Conservation (phyloP, 2,797 vertebrate species). For the Geotrypetes seraphini region DNA sequence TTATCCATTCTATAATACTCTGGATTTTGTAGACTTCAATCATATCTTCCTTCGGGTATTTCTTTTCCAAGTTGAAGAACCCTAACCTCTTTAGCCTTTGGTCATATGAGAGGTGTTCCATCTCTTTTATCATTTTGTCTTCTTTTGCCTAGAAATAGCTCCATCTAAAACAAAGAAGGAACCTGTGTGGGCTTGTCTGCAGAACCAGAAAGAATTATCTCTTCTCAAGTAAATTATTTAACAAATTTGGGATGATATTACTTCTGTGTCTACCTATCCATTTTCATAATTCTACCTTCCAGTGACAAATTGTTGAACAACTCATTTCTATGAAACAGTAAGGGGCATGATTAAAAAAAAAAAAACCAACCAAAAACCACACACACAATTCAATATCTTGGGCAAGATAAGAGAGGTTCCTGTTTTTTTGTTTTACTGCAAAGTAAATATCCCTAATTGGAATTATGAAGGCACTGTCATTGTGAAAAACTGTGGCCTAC, state of each 20-base stretch:
- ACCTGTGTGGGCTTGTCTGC: not conserved
- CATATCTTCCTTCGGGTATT: too few relatives aligned
- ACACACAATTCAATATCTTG: slow-evolving; percentile 4
- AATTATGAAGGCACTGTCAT: not conserved
- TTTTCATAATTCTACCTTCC: slow-evolving; percentile 3
- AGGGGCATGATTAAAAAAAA: not conserved
- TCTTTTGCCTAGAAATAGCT: slow-evolving; percentile 7
- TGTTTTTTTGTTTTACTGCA: slow-evolving; percentile 1
- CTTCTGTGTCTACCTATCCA: not conserved
- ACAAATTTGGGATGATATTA: too few relatives aligned
- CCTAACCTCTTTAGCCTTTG: too few relatives aligned
- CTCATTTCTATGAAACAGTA: not conserved
- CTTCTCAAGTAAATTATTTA: not conserved
- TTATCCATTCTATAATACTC: too few relatives aligned
- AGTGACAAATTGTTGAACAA: slow-evolving; percentile 9
- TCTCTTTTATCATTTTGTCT: too few relatives aligned
- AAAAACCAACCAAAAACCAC: too few relatives aligned
- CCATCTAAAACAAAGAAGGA: slow-evolving; percentile 2
- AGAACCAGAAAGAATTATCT: too few relatives aligned
- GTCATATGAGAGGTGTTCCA: too few relatives aligned
- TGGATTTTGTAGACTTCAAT: too few relatives aligned
- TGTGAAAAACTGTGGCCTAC: too few relatives aligned
- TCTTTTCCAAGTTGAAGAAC: too few relatives aligned
- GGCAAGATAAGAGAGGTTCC: not conserved
- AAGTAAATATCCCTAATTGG: slow-evolving; percentile 14